These are phyloP conservation scores for Loripinus fragilis DNA, from an alignment of 2,888 invertebrate genomes.

Conservation along the genomic window DNA sequence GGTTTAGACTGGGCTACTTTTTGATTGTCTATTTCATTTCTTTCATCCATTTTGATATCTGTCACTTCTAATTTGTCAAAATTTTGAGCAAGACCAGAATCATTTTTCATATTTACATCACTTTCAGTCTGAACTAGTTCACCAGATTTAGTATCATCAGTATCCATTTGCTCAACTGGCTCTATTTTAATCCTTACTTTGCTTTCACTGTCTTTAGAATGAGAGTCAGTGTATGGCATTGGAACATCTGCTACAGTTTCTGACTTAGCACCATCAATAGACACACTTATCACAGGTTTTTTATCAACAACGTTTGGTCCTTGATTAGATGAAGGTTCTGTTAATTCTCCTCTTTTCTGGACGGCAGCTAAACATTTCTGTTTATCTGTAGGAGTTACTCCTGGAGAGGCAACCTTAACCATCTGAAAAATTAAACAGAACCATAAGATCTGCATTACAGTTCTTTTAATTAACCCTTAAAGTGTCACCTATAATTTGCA, in stretches of 20 bases:
- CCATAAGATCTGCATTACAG: no score
- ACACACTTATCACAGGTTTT: slow-evolving; percentile 13
- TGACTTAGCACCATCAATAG: background rate
- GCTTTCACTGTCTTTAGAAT: background rate
- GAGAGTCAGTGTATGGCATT: background rate
- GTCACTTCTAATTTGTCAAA: slow-evolving; percentile 20
- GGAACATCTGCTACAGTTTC: slow-evolving; percentile 8
- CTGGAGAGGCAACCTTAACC: slow-evolving; percentile 78
- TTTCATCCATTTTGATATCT: background rate
- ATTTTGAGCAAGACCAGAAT: slow-evolving; percentile 19
- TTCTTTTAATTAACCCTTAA: no score
- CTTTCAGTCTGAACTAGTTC: background rate
- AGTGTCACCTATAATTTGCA: no score
- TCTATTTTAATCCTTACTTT: slow-evolving; percentile 20
- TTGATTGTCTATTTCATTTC: background rate
- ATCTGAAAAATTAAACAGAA: slow-evolving; percentile 64
- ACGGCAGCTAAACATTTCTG: slow-evolving; percentile 66
- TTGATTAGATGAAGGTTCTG: slow-evolving; percentile 24
- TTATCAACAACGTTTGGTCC: slow-evolving; percentile 27
- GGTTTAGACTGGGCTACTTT: background rate
- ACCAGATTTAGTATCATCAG: background rate
- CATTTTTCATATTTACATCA: background rate
- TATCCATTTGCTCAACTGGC: background rate
- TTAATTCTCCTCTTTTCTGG: slow-evolving; percentile 51
- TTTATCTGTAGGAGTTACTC: slow-evolving; percentile 60